Evolutionary conservation across 2,888 invertebrate species (phyloP), one percentile per base, ranked within the genome.

Genomic region (Eudasyphora cyanicolor): DNA sequence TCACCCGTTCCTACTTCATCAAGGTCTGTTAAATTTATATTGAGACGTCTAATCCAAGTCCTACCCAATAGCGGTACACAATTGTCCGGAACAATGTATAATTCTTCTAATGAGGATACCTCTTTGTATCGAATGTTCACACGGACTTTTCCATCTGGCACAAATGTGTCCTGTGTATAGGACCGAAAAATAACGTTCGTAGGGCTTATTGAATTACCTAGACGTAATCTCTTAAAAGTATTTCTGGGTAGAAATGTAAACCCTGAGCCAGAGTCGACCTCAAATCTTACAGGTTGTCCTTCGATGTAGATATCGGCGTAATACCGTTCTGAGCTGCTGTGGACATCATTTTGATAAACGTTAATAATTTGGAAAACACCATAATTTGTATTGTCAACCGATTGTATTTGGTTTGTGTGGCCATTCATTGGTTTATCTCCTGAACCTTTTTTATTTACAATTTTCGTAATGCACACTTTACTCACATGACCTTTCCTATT

Each of bases 41-140:
- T n/a, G n/a, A n/a, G n/a, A n/a, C n/a, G 32, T 8, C 32, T 79
- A 54, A 79, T 75, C 79, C 75, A 79, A 2, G 74, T 42, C 17
- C 75, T 57, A 32, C 32, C 32, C 32, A 32, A 32, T 32, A 32
- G 8, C 32, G 32, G 32, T 8, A 32, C 32, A 32, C 32, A 32
- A 32, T 32, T 32, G 8, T 32, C 4, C 8, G 32, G 32, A 32
- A 32, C 32, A 6, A 32, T 32, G 8, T 32, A 32, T 4, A 32
- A 32, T 8, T 32, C 32, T 32, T 35, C 60, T 12, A 57, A 3
- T 54, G 51, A 14, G 1, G 74, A 32, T 19, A 49, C 35, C 4
- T 32, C 60, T 2, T 74, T 51, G n/a, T 29, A 69, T 78, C 21
- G 2, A 54, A 60, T 17, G 17, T 45, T 69, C 6, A 71, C 78